Evolutionary conservation across 1,140 invertebrate genomes (phyloP).

Genomic region (Musca vetustissima): DNA sequence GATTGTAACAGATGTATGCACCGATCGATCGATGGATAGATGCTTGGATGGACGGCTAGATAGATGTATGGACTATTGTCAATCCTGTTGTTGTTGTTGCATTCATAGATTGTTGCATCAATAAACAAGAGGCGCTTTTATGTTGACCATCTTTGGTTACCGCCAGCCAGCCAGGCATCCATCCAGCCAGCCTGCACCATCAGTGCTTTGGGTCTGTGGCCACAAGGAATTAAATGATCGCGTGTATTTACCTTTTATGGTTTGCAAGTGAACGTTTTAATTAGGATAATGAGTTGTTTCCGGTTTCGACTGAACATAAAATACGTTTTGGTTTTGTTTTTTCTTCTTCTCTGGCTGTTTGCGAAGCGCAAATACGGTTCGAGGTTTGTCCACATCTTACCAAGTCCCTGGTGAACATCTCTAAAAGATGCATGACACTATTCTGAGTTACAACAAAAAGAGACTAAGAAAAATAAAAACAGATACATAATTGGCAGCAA

Average conservation of each 20-base stretch:
- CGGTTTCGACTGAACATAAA: constrained; percentile 31
- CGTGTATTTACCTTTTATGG: constrained; percentile 21
- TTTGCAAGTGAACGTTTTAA: constrained; percentile 48
- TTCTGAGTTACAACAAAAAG: background rate
- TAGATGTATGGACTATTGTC: too few relatives aligned
- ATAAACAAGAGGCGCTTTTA: constrained; percentile 12
- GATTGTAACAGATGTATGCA: background rate
- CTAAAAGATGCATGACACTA: constrained; percentile 14
- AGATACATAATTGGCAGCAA: too few relatives aligned
- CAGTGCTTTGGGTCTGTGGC: background rate
- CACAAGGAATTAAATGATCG: constrained; percentile 4
- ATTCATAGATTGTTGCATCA: background rate
- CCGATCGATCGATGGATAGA: too few relatives aligned
- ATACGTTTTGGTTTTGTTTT: background rate
- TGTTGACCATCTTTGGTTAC: constrained; percentile 9
- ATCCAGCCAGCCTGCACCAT: too few relatives aligned
- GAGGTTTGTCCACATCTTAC: background rate
- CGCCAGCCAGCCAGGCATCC: too few relatives aligned
- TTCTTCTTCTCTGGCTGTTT: too few relatives aligned
- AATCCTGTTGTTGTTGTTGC: background rate
- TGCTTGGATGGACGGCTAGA: too few relatives aligned
- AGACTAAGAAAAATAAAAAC: too few relatives aligned
- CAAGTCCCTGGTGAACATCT: background rate
- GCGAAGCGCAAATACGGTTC: too few relatives aligned
- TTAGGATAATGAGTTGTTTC: constrained; percentile 56